These are phyloP conservation scores for Nezara viridula DNA, from an alignment of 2,888 invertebrate species.

Conservation along the genomic window DNA sequence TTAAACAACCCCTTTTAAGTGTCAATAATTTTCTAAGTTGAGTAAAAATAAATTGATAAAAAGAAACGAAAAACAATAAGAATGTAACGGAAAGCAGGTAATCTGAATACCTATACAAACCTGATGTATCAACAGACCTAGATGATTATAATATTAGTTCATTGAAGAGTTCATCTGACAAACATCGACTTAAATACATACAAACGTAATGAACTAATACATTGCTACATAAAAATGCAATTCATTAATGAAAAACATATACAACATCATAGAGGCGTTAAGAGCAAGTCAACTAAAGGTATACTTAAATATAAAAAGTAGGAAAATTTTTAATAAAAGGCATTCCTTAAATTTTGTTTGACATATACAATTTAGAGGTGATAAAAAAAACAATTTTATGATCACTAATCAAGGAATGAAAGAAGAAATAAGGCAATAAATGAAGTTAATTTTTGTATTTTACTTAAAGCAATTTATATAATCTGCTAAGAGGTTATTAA, in stretches of 20 bases:
- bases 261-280: not conserved
- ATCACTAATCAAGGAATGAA: not conserved
- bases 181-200: not conserved
- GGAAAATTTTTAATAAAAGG: too few relatives aligned
- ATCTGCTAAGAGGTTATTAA: too few relatives aligned
- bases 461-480: too few relatives aligned
- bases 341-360: not conserved
- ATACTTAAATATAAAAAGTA: too few relatives aligned
- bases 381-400: not conserved
- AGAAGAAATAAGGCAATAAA: not conserved
- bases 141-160: not conserved
- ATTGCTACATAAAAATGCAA: not conserved
- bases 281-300: not conserved
- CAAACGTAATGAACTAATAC: constrained; percentile 4
- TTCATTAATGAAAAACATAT: not conserved
- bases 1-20: not conserved
- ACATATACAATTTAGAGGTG: not conserved
- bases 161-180: not conserved
- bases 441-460: too few relatives aligned
- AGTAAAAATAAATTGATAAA: not conserved
- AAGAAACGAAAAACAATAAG: not conserved
- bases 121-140: not conserved
- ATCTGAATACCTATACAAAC: not conserved
- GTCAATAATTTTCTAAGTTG: not conserved
- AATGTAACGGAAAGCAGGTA: not conserved